Evolutionary conservation across 2,113 vertebrate species (phyloP), one percentile per base, ranked within the genome.

Genomic region (Riparia riparia): DNA sequence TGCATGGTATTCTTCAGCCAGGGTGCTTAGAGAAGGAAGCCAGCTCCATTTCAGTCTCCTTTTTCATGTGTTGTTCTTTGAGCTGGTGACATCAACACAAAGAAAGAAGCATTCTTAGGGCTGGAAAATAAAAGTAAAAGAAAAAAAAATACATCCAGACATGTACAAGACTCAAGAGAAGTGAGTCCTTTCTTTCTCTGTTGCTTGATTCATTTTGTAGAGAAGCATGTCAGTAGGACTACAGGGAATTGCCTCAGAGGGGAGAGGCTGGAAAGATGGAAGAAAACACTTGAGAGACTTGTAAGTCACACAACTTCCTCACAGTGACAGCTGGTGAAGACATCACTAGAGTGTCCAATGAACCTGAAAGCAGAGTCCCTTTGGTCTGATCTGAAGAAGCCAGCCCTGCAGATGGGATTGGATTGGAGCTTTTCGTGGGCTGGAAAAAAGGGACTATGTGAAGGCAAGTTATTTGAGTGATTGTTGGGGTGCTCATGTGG

Each of bases 351-450:
- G 44, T 28, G 12, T 41, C 10, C 12, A 76, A 44, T 4, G 25
- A 68, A 53, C 12, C 42, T 53, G 50, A 84, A 79, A 60, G 3
- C 1, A 2, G 44, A 25, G 7, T 22, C 21, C 51, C 37, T 56
- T 32, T 0, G 6, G 25, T 18, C n/a, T 69, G 13, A 80, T 7
- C 5, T 56, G 58, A 57, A 26, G 26, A 77, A 92, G 12, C 1
- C 54, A 85, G 10, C 12, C 7, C 17, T 53, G 7, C 12, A 58
- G 34, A 6, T 34, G 7, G 34, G 4, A 14, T 22, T 71, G 29
- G 21, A 12, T 64, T 88, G 82, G n/a, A 39, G 5, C 26, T 58
- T 58, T 50, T 44, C 0, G 0, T 2, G 5, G 45, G 7, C 8
- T 72, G 12, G 17, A 85, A 68, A 14, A 57, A 74, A 72, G 10